Base-by-base conservation (phyloP, 2,888 invertebrate genomes). In the Cyclophora punctaria region DNA sequence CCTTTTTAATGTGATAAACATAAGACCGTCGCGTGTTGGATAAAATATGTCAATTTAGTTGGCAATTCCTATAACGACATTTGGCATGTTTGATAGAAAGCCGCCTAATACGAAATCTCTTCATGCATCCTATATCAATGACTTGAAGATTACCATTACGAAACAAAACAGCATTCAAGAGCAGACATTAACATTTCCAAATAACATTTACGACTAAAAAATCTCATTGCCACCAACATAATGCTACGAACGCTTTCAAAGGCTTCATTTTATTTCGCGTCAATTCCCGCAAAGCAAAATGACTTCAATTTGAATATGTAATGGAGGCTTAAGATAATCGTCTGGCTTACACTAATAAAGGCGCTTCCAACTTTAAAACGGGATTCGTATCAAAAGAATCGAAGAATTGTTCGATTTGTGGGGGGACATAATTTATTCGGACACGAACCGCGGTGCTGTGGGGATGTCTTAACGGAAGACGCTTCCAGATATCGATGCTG, bases 221-320 rank as follows among this genome's bases (percentile, higher is more conserved):
- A 77, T 73, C 71, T 73, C 74, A 78, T 80, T 74, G 75, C 75
- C 70, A 76, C 69, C 69, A 72, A 72, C 66, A 66, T 73, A 75
- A 77, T 71, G 67, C 71, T 60, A 62, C 65, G 68, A 70, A 64
- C 68, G 71, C 73, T 76, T 78, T 80, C 77, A 80, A 83, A 82
- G 83, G 84, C 81, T 85, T 73, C 74, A 68, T 79, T 87, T 88
- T 87, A 86, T 85, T 85, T 83, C 79, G 83, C 87, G 87, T 85
- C 87, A 88, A 87, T 87, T 87, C 83, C 85, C 73, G 75, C 82
- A 83, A 83, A 84, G 80, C 83, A 73, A 83, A 87, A 87, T 83
- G 86, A 84, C 84, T 85, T 73, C 86, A 84, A 88, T 88, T 88
- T 88, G 87, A 88, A 88, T 88, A 88, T 88, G 88, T 88, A 88